A percentile compares a stretch with the other conserved stretches of the same genome.
phyloP scores from a whole-genome alignment of 1,140 invertebrate genomes.

The Alviniconcha marisindica region DNA sequence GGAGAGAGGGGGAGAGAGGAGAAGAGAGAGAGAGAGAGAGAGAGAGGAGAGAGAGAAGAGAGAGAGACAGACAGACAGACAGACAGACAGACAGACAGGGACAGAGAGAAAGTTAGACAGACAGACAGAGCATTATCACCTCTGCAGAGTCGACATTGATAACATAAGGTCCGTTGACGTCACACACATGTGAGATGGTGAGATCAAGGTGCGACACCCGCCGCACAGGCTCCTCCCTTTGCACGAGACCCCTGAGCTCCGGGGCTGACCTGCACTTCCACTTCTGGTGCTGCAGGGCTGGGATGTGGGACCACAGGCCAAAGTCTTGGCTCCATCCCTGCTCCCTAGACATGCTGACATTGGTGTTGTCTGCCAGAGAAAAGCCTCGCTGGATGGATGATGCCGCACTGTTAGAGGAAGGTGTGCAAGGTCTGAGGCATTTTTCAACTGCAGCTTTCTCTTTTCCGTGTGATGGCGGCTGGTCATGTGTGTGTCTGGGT shows the following conservation, averaged over 20 bases:
- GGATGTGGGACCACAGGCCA: neutral
- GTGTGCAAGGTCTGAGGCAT: no score
- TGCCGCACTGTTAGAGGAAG: no score
- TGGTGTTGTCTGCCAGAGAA: neutral
- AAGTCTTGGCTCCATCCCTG: neutral
- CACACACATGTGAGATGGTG: no score
- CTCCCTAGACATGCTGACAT: neutral
- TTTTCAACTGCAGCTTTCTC: no score
- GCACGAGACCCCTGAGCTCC: neutral
- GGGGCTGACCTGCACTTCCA: neutral
- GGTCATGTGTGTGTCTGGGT: no score
- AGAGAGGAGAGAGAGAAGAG: neutral
- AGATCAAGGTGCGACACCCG: neutral
- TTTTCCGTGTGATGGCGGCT: no score
- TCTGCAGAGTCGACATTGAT: no score
- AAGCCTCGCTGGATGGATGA: no score
- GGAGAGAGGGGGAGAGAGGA: neutral
- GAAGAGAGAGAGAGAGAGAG: neutral
- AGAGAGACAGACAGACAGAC: neutral
- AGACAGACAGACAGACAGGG: constrained; percentile 10
- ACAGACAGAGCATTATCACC: no score
- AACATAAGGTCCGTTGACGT: no score
- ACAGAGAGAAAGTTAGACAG: neutral
- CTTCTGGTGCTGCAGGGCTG: neutral
- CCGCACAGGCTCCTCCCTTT: neutral